Base-by-base conservation (phyloP, 2,888 invertebrate species). In the Epistrophe eligans region DNA sequence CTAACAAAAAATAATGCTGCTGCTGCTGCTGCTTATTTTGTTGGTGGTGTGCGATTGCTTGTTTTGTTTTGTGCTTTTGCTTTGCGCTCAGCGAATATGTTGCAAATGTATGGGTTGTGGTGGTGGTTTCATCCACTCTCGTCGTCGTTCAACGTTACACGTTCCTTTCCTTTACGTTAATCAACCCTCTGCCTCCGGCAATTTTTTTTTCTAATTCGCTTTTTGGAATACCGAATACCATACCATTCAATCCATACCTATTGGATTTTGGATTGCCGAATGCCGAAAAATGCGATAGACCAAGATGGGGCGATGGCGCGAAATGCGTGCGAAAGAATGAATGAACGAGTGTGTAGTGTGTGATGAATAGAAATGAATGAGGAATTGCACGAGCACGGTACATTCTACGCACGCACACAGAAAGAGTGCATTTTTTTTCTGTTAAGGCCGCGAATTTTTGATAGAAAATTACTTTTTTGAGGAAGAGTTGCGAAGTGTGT, bases 271-370 rank as follows among this genome's bases (percentile, higher is more conserved):
- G 81, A 79, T 88, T 76, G 50, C 35, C 2, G 48, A 89, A 83
- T 89, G 89, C 89, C 89, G 89, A 89, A 88, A 89, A 79, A 83
- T 89, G 89, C 89, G 89, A 89, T 88, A 90, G 89, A 90, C 88
- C 50, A 90, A 89, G 90, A 90, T 89, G 89, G 89, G 89, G 88
- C 88, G 89, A 89, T 90, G 89, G 89, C 89, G 89, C 88, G 89
- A 90, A 90, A 89, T 89, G 90, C 89, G 89, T 90, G 89, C 84
- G 89, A 89, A 89, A 89, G 89, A 89, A 90, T 89, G 85, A 88
- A 84, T 82, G 82, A 74, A 84, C 77, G 70, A 79, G 80, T 83
- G 83, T 83, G 38, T 50, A 40, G 66, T 67, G 35, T 64, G 17
- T 73, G 72, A 84, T 81, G 77, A 79, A 79, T 79, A 55, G 77